Evolutionary conservation across 2,797 vertebrate species (phyloP), one percentile per base, ranked within the genome.

Genomic region (Microhierax caerulescens): DNA sequence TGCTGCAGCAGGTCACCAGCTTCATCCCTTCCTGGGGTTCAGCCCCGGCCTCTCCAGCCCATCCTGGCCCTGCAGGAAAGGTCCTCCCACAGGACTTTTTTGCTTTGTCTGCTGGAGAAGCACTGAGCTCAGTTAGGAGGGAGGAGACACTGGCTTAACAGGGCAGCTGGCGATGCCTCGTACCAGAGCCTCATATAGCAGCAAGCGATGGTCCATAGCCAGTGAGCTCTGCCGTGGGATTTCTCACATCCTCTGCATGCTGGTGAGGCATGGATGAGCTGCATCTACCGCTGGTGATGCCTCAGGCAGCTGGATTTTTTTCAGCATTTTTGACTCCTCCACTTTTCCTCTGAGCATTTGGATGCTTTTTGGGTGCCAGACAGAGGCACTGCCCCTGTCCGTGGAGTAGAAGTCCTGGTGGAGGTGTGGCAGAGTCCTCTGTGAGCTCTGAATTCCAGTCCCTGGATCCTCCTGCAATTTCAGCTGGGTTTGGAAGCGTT

Each of bases 201-300:
- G n/a, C 39, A 67, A 59, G 45, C 0, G 4, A 47, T 18, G 28
- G 19, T 43, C 47, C n/a, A 4, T 0, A 47, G 32, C 19, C 47
- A 72, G 50, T 0, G 0, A 87, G 70, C 32, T 88, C 61, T 89
- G 37, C 25, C 4, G 2, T 0, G 0, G 54, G 68, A 50, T 61
- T 89, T 79, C 84, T 82, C 43, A 51, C 22, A 3, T 50, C 59
- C 34, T 61, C 67, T 72, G 20, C 37, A 2, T 5, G 51, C 67
- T 3, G 14, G 43, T 37, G 59, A 65, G 59, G 36, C 0, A 0
- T 12, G 57, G 54, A 65, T 74, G 67, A 76, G 54, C 59, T 87
- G 84, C 74, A 43, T 2, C 1, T 16, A 54, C 23, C 34, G 23
- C 50, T 1, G 3, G 48, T 0, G 4, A 47, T 76, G 63, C 65